Base-by-base conservation (phyloP, 2,113 vertebrate genomes). In the Regulus satrapa region DNA sequence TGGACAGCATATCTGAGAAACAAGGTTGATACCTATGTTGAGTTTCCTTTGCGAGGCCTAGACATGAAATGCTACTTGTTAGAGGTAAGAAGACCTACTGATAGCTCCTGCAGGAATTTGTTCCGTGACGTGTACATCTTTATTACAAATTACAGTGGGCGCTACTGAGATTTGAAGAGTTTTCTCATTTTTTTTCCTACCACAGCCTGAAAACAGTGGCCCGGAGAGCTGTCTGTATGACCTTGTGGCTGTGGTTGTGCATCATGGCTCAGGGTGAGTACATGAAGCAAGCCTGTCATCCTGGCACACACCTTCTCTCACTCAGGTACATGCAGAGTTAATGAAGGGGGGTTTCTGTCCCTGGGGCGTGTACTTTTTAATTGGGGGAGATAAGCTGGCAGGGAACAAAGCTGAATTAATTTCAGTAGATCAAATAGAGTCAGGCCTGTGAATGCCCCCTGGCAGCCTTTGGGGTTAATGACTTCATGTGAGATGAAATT, bases 1-100 rank as follows among this genome's bases (percentile, higher is more conserved):
- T 99, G 99, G 99, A 99, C 99, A 36, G 99, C 99, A 3, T 99
- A 99, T 98, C 98, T 99, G 96, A 98, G 99, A 87, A 99, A 99
- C 97, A 99, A 99, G 96, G 98, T 99, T 62, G 99, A 99, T 79
- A 99, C 99, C 0, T 99, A 99, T 4, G 99, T 99, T 76, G 99
- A 99, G 64, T 99, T 99, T 94, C 99, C 99, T 21, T 97, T 99
- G 89, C 97, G 97, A 96, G 98, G 98, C 92, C 98, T 99, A 94
- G 99, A 99, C 97, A 99, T 99, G 99, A 99, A 98, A 94, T 98
- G 98, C 92, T 99, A 99, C 98, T 98, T 99, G 94, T 97, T 99
- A 68, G 99, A 99, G 99, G 99, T 99, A 96, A 96, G 62, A 24
- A 13, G 29, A 9, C 19, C 17, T 24, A 9, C 5, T 6, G 8